Evolutionary conservation across 2,113 vertebrate species (phyloP).

Genomic region (Rhombomys opimus): DNA sequence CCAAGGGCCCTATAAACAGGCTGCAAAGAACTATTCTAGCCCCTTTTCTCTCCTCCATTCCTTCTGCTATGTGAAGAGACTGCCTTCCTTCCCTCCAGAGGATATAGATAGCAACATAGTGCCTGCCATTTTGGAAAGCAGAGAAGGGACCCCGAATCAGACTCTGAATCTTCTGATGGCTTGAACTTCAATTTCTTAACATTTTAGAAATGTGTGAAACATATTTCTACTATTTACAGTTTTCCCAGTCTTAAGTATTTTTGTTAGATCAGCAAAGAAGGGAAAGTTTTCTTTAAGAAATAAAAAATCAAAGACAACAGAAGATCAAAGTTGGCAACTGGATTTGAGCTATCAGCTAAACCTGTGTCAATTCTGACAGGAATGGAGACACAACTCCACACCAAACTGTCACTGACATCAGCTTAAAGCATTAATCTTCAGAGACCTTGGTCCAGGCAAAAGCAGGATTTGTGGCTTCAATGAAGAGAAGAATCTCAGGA

Average conservation of each 20-base stretch:
- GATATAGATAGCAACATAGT: neutral
- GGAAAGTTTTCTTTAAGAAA: neutral
- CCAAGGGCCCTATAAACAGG: neutral
- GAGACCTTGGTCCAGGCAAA: neutral
- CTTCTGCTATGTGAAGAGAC: neutral
- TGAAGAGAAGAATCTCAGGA: neutral
- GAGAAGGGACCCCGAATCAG: neutral
- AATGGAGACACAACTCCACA: neutral
- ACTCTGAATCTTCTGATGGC: neutral
- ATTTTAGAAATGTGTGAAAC: neutral
- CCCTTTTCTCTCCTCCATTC: neutral
- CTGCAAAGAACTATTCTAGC: neutral
- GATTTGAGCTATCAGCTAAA: neutral
- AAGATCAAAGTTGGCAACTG: neutral
- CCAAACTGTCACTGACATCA: neutral
- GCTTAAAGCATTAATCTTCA: neutral
- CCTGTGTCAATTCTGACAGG: neutral
- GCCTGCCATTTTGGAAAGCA: neutral
- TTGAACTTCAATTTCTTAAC: neutral
- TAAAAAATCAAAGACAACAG: neutral
- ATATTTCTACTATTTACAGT: neutral
- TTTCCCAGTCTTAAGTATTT: neutral
- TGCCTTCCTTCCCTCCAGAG: neutral
- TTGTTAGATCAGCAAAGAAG: neutral
- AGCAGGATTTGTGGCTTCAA: neutral